Conservation (phyloP, 1,140 invertebrate genomes). For the Bombus impatiens region DNA sequence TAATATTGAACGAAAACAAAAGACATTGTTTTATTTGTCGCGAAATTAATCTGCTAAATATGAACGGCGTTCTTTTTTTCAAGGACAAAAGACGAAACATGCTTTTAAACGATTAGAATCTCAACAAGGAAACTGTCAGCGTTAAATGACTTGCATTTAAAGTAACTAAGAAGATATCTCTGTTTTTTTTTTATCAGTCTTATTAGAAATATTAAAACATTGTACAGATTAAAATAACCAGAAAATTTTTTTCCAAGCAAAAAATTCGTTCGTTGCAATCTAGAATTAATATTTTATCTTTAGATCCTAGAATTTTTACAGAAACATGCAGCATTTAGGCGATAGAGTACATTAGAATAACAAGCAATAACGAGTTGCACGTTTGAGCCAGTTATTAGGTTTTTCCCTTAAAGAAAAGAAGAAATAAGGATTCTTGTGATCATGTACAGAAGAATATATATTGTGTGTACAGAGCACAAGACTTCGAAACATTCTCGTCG, state of each 20-base stretch:
- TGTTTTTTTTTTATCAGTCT: not conserved
- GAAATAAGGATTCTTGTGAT: not conserved
- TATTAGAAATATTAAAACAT: not conserved
- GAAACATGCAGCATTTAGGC: constrained; percentile 18
- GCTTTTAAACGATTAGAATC: not conserved
- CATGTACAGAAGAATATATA: not conserved
- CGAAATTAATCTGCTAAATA: no score
- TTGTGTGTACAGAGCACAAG: not conserved
- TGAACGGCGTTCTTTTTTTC: constrained; percentile 2
- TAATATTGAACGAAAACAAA: not conserved
- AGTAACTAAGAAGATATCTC: not conserved
- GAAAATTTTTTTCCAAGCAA: not conserved
- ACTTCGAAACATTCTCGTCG: not conserved
- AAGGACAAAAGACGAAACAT: no score
- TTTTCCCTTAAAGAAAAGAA: not conserved
- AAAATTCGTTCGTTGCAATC: not conserved
- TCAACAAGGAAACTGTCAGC: not conserved
- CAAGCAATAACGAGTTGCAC: constrained; percentile 47
- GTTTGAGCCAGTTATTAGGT: constrained; percentile 10
- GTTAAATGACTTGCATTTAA: not conserved
- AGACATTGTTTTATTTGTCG: not conserved
- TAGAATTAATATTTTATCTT: not conserved
- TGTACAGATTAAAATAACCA: not conserved
- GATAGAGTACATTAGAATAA: constrained; percentile 22
- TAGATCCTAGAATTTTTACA: constrained; percentile 34